Percentiles rank a stretch among this genome's conserved stretches.
phyloP scores from a whole-genome alignment of 2,113 vertebrate species.

The Pitta sordida region DNA sequence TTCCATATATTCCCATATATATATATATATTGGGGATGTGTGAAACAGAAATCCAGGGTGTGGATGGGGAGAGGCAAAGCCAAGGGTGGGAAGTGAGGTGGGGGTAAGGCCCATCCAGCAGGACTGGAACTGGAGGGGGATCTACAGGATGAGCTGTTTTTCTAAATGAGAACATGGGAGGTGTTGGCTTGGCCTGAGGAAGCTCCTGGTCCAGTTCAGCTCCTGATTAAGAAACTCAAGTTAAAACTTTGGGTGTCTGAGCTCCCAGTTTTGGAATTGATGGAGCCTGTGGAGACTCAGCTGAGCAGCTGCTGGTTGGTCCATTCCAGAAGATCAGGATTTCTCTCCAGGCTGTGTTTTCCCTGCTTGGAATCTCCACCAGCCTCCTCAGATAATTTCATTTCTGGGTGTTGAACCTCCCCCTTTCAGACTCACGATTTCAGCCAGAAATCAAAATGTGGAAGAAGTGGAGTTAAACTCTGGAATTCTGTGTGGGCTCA shows the following conservation, averaged over 20 bases:
- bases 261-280: neutral
- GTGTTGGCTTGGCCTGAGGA: neutral
- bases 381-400: neutral
- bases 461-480: neutral
- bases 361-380: neutral
- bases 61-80: neutral
- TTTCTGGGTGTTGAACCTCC: neutral
- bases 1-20: too few species aligned
- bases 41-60: neutral
- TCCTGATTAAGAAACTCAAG: neutral
- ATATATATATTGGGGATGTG: too few species aligned
- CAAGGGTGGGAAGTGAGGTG: neutral
- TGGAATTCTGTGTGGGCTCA: neutral
- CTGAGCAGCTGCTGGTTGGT: neutral
- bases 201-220: neutral
- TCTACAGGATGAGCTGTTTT: neutral
- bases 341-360: neutral
- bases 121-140: neutral
- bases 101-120: neutral
- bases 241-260: neutral
- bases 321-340: accelerated
- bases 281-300: neutral
- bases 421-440: neutral
- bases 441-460: neutral
- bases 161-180: neutral